phyloP scores from a whole-genome alignment of 2,113 vertebrate genomes.

The Regulus satrapa region DNA sequence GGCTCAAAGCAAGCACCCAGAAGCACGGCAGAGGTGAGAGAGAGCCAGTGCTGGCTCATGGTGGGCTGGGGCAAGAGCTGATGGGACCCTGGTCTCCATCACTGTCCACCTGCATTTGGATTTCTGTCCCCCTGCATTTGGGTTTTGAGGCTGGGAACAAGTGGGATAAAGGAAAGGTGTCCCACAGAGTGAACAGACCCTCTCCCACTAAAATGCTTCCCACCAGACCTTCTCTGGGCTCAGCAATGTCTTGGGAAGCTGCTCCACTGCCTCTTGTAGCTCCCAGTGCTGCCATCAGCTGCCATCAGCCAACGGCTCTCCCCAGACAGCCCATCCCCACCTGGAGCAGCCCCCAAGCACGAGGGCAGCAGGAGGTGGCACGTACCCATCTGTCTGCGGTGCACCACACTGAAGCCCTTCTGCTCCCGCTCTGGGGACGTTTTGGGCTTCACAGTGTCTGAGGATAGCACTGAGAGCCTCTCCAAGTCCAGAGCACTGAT shows the following conservation, averaged over 20 bases:
- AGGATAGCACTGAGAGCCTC: neutral
- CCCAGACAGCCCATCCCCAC: neutral
- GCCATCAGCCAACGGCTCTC: fast-evolving
- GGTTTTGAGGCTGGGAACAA: neutral
- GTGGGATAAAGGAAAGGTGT: neutral
- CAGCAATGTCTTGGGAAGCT: neutral
- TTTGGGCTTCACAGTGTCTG: neutral
- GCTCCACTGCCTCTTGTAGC: neutral
- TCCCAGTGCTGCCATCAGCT: neutral
- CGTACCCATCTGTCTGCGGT: constrained; percentile 88
- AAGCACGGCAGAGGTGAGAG: neutral
- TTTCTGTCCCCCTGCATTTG: neutral
- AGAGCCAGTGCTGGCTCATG: fast-evolving
- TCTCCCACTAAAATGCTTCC: neutral
- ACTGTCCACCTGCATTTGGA: neutral
- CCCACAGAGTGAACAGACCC: fast-evolving
- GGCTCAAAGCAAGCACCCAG: neutral
- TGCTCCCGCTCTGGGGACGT: constrained; percentile 9
- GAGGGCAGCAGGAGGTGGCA: neutral
- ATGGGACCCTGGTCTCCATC: neutral
- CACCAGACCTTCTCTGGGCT: neutral
- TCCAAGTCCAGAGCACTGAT: constrained; percentile 42
- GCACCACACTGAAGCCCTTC: constrained; percentile 80
- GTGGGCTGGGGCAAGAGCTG: neutral
- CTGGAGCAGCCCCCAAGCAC: neutral